These are phyloP conservation scores for Lutra lutra DNA, from an alignment of 2,797 vertebrate species.

Conservation along the genomic window DNA sequence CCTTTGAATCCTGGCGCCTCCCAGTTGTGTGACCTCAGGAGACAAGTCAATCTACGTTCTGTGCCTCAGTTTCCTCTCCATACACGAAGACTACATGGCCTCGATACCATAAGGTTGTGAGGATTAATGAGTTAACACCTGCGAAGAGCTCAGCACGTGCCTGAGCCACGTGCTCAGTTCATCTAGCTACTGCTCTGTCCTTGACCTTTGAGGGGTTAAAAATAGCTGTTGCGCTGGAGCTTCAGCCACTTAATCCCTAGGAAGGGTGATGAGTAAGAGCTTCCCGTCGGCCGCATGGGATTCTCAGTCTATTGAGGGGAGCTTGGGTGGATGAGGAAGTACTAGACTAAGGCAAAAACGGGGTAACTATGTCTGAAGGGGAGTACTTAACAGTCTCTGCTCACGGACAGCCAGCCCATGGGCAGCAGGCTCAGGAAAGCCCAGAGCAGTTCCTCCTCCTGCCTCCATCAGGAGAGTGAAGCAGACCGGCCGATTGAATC, in stretches of 20 bases:
- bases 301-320: background rate
- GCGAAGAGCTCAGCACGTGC: background rate
- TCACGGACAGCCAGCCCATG: background rate
- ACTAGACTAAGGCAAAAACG: background rate
- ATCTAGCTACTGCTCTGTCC: background rate
- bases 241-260: background rate
- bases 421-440: background rate
- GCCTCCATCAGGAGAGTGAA: background rate
- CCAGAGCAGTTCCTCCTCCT: background rate
- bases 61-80: background rate
- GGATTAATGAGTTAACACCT: background rate
- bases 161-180: background rate
- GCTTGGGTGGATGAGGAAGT: background rate
- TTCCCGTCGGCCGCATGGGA: background rate
- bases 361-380: background rate
- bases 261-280: background rate
- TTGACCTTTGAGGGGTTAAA: background rate
- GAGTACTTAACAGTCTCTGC: background rate
- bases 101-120: background rate
- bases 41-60: background rate
- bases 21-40: background rate
- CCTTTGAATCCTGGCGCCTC: background rate
- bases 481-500: rapidly evolving
- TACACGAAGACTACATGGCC: background rate
- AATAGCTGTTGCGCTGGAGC: background rate